phyloP scores from a whole-genome alignment of 1,140 invertebrate genomes.

The Asbolus verrucosus region DNA sequence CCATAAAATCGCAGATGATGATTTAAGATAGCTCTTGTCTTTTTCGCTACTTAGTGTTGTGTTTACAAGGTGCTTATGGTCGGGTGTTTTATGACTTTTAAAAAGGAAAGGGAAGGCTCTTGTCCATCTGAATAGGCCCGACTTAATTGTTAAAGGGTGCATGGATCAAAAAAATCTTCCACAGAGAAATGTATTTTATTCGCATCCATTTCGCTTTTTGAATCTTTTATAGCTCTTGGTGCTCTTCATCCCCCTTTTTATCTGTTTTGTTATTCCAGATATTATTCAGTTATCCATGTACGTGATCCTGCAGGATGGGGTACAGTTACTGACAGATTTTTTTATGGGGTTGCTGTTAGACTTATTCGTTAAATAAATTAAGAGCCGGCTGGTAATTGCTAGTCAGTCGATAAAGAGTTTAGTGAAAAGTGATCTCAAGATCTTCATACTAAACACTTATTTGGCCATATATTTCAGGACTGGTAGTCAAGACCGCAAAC shows the following conservation, averaged over 20 bases:
- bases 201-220: too few relatives aligned
- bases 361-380: neutral
- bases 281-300: too few relatives aligned
- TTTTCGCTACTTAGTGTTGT: conserved; percentile 60
- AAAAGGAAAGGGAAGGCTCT: too few relatives aligned
- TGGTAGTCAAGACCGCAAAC: conserved; percentile 64
- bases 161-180: too few relatives aligned
- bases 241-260: too few relatives aligned
- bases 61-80: conserved; percentile 61
- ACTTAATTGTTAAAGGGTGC: too few relatives aligned
- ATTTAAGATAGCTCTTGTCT: conserved; percentile 63
- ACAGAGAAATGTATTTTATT: too few relatives aligned
- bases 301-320: too few relatives aligned
- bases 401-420: conserved; percentile 22
- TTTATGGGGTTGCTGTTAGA: neutral
- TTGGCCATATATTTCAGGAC: conserved; percentile 64
- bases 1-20: conserved; percentile 63
- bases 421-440: conserved; percentile 62
- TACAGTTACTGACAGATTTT: neutral
- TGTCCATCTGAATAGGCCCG: too few relatives aligned
- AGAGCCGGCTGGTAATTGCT: neutral
- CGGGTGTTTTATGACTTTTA: conserved; percentile 53
- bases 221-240: too few relatives aligned
- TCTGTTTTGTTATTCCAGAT: too few relatives aligned
- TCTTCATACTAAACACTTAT: conserved; percentile 65